These are phyloP conservation scores for Mesochorus sp. DNA, from an alignment of 2,888 invertebrate genomes.

Conservation along the genomic window DNA sequence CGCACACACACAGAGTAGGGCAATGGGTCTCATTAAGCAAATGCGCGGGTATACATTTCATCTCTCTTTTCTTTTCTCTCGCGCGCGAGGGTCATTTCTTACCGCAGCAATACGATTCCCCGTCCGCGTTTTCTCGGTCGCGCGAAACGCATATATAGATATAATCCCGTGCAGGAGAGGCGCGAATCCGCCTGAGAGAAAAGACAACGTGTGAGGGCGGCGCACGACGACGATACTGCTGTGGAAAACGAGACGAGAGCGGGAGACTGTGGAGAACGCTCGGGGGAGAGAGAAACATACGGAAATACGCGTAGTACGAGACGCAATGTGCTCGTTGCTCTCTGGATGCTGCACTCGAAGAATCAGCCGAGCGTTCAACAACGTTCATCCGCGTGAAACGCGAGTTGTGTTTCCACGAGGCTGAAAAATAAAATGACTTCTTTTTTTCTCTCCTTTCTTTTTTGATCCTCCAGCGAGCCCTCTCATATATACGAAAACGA, in stretches of 20 bases:
- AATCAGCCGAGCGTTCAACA: slow-evolving; percentile 64
- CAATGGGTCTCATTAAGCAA: slow-evolving; percentile 58
- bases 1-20: too few relatives aligned
- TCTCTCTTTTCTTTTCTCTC: neutral
- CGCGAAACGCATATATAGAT: too few relatives aligned
- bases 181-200: slow-evolving; percentile 11
- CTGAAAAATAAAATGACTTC: slow-evolving; percentile 6
- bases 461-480: slow-evolving; percentile 13
- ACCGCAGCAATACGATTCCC: slow-evolving; percentile 33
- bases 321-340: slow-evolving; percentile 29
- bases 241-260: slow-evolving; percentile 36
- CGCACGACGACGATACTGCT: neutral
- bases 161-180: slow-evolving; percentile 50
- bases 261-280: neutral
- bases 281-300: slow-evolving; percentile 46
- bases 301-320: slow-evolving; percentile 47
- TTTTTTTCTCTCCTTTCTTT: slow-evolving; percentile 17
- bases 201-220: neutral
- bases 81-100: slow-evolving; percentile 17
- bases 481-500: slow-evolving; percentile 45
- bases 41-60: slow-evolving; percentile 6
- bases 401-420: slow-evolving; percentile 54
- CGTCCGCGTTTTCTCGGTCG: slow-evolving; percentile 25
- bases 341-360: slow-evolving; percentile 43
- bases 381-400: slow-evolving; percentile 64